phyloP scores from a whole-genome alignment of 2,113 vertebrate genomes.

The Notiomystis cincta region DNA sequence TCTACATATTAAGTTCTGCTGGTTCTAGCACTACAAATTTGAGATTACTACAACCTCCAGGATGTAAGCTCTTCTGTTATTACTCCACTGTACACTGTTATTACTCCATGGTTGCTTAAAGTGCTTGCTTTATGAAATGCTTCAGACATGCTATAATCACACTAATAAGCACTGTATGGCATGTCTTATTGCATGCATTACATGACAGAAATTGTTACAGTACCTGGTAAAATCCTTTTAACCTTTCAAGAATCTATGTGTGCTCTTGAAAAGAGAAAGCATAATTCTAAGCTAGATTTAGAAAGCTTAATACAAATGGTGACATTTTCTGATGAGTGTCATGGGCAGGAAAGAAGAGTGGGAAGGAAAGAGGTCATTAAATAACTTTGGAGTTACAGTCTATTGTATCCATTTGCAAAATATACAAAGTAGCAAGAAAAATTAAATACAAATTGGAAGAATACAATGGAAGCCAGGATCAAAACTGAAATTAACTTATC shows the following conservation, averaged over 20 bases:
- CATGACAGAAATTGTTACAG: neutral
- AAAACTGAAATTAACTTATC: neutral
- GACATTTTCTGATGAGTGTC: neutral
- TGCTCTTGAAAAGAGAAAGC: neutral
- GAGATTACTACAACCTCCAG: neutral
- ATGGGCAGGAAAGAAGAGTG: rapidly evolving
- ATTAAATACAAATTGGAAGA: neutral
- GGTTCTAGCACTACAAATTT: neutral
- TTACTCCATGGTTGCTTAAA: neutral
- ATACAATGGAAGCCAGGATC: neutral
- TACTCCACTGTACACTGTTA: neutral
- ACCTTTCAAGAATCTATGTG: neutral
- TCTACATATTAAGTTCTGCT: neutral
- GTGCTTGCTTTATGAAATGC: neutral
- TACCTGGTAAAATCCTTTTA: neutral
- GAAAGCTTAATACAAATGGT: neutral
- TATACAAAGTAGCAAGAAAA: neutral
- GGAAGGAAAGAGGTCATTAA: neutral
- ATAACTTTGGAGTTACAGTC: neutral
- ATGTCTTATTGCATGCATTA: neutral
- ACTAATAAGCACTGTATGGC: neutral
- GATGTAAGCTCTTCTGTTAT: neutral
- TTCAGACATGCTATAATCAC: neutral
- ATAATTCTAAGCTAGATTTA: neutral
- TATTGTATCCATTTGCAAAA: neutral